phyloP scores from a whole-genome alignment of 1,140 invertebrate genomes.

The Nasonia giraulti region DNA sequence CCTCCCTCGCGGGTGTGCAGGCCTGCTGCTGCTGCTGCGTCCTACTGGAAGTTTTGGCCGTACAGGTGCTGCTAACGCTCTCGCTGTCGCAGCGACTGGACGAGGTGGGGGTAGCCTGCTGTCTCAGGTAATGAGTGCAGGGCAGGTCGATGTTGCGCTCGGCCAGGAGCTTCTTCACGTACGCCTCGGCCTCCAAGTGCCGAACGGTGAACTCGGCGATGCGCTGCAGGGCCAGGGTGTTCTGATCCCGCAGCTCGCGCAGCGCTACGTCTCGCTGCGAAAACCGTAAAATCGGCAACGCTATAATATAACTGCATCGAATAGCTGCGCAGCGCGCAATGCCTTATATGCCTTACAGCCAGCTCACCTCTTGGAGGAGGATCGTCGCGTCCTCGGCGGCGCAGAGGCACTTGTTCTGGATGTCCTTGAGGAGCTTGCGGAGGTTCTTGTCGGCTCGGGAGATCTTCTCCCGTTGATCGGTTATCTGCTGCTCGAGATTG shows the following conservation, averaged over 20 bases:
- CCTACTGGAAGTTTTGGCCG: background rate
- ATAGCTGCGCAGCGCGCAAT: accelerated
- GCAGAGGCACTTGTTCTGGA: slow-evolving; percentile 62
- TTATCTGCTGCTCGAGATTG: slow-evolving; percentile 63
- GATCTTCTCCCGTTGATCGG: slow-evolving; percentile 66
- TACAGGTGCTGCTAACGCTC: slow-evolving; percentile 32
- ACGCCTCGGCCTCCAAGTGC: slow-evolving; percentile 68
- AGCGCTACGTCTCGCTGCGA: slow-evolving; percentile 66
- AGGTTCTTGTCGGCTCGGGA: slow-evolving; percentile 64
- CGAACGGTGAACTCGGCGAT: slow-evolving; percentile 70
- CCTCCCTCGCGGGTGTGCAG: background rate
- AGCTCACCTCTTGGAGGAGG: slow-evolving; percentile 64
- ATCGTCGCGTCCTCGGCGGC: slow-evolving; percentile 59
- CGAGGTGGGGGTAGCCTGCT: slow-evolving; percentile 55
- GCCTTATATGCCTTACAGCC: accelerated
- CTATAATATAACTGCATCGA: too few species aligned
- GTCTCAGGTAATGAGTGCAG: slow-evolving; percentile 57
- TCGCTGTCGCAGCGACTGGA: slow-evolving; percentile 57
- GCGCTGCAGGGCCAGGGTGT: slow-evolving; percentile 65
- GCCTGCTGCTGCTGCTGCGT: background rate
- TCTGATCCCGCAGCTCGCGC: slow-evolving; percentile 66
- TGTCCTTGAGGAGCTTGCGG: slow-evolving; percentile 62
- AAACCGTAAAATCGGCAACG: background rate
- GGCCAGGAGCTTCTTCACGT: slow-evolving; percentile 67
- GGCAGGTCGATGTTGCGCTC: slow-evolving; percentile 65